phyloP scores from a whole-genome alignment of 92 coral and sea anemone genomes.

The Epizoanthus fatuus region DNA sequence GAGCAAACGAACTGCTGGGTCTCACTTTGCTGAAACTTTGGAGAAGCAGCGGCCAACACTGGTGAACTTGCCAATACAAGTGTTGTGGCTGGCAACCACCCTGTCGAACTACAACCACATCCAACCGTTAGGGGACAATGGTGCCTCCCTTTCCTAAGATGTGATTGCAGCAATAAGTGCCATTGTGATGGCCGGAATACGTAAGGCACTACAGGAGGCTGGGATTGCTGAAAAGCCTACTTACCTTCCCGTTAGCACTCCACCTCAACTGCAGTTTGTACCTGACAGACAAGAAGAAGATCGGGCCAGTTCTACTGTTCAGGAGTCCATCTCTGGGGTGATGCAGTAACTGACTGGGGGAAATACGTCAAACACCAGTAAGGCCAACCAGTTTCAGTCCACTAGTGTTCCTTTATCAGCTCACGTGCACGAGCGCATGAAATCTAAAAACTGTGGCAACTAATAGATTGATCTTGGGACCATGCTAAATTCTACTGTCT shows the following conservation, averaged over 20 bases:
- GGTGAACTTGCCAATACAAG: too few relatives aligned
- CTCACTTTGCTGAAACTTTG: background rate
- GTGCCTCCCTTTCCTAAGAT: too few relatives aligned
- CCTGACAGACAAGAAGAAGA: background rate
- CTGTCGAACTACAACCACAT: too few relatives aligned
- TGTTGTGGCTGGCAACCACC: too few relatives aligned
- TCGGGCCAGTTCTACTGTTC: background rate
- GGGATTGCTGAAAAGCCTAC: too few relatives aligned
- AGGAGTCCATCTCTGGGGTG: background rate
- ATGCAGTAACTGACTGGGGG: background rate
- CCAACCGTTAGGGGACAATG: too few relatives aligned
- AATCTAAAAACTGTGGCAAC: background rate
- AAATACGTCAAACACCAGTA: background rate
- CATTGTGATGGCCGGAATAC: too few relatives aligned
- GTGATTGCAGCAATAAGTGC: too few relatives aligned
- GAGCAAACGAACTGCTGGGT: too few relatives aligned
- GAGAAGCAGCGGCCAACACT: too few relatives aligned
- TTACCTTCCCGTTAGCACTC: too few relatives aligned
- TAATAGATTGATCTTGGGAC: background rate
- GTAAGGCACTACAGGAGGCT: too few relatives aligned
- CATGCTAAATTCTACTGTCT: background rate
- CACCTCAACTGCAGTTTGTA: background rate
- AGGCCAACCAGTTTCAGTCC: background rate
- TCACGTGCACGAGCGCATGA: background rate
- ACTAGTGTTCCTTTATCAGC: background rate